Base-by-base conservation (phyloP, 2,113 vertebrate genomes). In the Corythaeola cristata region DNA sequence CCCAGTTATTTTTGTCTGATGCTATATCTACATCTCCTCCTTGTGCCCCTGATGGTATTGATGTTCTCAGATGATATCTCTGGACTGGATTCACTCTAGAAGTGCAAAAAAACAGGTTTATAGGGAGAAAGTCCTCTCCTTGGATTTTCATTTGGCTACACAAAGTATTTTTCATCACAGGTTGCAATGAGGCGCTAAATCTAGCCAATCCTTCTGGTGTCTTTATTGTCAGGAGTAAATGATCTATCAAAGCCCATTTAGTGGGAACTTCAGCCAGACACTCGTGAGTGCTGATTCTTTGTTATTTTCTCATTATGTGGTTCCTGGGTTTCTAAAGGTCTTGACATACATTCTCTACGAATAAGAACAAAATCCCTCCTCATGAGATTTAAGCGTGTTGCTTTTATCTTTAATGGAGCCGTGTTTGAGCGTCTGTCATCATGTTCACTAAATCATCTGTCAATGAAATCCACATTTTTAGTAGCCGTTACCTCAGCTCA, bases 401-500 rank as follows among this genome's bases (percentile, higher is more conserved):
- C 93, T 96, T 96, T 97, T 93, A 93, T 96, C 90, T 96, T 83
- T 94, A 93, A 91, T 88, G 93, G 74, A 90, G 50, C 55, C 62
- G 41, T 33, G 59, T 90, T 56, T 90, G 82, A 95, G 63, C 4
- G 0, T 91, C 96, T 95, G 93, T 97, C 90, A 90, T 95, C 95
- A 77, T 62, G 75, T 90, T 93, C 82, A 80, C 68, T 96, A 91
- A 96, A 94, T 97, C 85, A 93, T 91, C 90, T 93, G 72, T 67
- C 96, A 96, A 88, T 83, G 88, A 96, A 95, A 91, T 83, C 89
- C 93, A 95, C 81, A 79, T 91, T 95, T 96, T 94, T 91, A 69
- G 96, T 93, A 94, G 91, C 87, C 74, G 79, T 96, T 96, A 96
- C 85, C 75, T 96, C 95, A 97, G 88, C 92, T 95, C 82, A 88